phyloP scores from a whole-genome alignment of 2,113 vertebrate genomes.

The Toxotes jaculatrix region DNA sequence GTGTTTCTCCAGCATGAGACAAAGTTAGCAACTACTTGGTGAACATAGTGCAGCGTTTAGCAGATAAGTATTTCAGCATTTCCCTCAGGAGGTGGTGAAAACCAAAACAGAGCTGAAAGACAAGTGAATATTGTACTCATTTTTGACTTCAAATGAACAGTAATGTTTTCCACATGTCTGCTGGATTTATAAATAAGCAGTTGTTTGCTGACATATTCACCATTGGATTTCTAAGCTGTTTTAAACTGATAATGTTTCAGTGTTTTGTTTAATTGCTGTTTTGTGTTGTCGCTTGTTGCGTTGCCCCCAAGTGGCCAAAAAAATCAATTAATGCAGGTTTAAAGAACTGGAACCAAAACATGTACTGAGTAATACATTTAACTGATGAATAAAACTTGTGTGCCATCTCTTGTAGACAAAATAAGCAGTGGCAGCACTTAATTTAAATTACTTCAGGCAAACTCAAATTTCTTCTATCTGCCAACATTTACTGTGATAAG shows the following conservation, averaged over 20 bases:
- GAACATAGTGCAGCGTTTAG: background rate
- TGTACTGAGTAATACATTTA: background rate
- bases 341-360: background rate
- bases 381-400: background rate
- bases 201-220: background rate
- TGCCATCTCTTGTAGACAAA: slow-evolving; percentile 17
- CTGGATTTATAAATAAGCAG: background rate
- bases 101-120: background rate
- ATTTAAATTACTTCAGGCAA: background rate
- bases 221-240: background rate
- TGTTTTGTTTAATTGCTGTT: background rate
- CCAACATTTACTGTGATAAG: background rate
- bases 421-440: background rate
- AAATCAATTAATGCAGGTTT: background rate
- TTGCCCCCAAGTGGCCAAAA: background rate
- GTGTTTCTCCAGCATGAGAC: background rate
- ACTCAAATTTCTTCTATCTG: background rate
- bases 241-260: background rate
- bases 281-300: background rate
- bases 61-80: background rate
- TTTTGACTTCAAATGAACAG: background rate
- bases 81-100: background rate
- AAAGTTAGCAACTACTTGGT: background rate
- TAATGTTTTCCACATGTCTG: background rate
- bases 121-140: background rate